phyloP scores from a whole-genome alignment of 2,888 invertebrate species.

The Meiosimyza decipiens region DNA sequence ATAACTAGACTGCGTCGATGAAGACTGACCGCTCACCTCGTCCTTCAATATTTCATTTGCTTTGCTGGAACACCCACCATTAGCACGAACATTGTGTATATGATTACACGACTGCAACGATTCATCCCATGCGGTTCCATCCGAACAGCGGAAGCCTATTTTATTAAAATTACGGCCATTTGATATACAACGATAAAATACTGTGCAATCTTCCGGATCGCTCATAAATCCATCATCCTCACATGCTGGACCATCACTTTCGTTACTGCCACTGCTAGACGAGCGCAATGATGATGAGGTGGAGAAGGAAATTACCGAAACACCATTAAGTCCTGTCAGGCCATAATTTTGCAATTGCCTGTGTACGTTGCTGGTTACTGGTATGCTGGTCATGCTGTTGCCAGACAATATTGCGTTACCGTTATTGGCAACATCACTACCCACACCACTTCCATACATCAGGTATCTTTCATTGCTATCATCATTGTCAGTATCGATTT shows the following conservation, averaged over 20 bases:
- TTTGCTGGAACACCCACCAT: slow-evolving; percentile 65
- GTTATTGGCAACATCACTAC: slow-evolving; percentile 36
- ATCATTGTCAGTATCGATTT: slow-evolving; percentile 54
- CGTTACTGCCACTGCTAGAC: slow-evolving; percentile 48
- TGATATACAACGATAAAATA: slow-evolving; percentile 81
- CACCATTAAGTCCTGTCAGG: slow-evolving; percentile 61
- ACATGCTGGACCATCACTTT: slow-evolving; percentile 66
- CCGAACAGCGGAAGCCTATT: slow-evolving; percentile 79
- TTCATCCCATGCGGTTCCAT: slow-evolving; percentile 83
- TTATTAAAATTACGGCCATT: slow-evolving; percentile 72
- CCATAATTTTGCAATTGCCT: slow-evolving; percentile 60
- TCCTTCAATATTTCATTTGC: slow-evolving; percentile 45
- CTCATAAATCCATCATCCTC: slow-evolving; percentile 78
- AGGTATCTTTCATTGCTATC: slow-evolving; percentile 37
- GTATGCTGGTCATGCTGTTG: slow-evolving; percentile 46
- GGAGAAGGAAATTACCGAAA: slow-evolving; percentile 63
- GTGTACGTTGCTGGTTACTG: slow-evolving; percentile 40
- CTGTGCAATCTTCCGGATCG: slow-evolving; percentile 76
- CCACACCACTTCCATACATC: slow-evolving; percentile 49
- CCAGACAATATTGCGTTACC: slow-evolving; percentile 44
- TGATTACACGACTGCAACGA: slow-evolving; percentile 78
- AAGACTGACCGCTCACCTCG: slow-evolving; percentile 50
- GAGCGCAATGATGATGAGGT: slow-evolving; percentile 62
- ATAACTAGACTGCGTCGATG: slow-evolving; percentile 54
- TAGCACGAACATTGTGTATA: slow-evolving; percentile 72